A percentile compares a stretch with the other conserved stretches of the same genome.
Conservation (phyloP, 2,888 invertebrate genomes). For the Creontiades dilutus region DNA sequence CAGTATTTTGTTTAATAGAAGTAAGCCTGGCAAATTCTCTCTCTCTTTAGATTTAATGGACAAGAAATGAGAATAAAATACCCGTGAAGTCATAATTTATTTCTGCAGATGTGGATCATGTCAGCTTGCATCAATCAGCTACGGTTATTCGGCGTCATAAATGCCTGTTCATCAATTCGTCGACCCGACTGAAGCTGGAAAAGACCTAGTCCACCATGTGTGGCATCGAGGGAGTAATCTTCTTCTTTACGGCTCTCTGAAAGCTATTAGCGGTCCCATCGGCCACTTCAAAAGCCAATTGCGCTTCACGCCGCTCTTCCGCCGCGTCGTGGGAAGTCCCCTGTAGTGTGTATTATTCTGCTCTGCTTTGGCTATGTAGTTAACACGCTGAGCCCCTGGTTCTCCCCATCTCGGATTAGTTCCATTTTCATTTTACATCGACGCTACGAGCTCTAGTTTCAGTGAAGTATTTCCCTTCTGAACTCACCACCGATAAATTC, state of each 20-base stretch:
- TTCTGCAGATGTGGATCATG: background rate
- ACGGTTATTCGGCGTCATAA: background rate
- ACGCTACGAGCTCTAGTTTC: background rate
- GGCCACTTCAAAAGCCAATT: constrained; percentile 61
- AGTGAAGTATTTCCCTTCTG: background rate
- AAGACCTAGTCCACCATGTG: constrained; percentile 33
- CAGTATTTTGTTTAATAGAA: too few relatives aligned
- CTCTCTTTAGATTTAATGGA: too few relatives aligned
- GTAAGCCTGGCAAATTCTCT: too few relatives aligned
- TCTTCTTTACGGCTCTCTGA: constrained; percentile 53
- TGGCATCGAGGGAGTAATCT: constrained; percentile 30
- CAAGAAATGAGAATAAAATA: too few relatives aligned
- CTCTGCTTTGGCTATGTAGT: background rate
- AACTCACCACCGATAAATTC: background rate
- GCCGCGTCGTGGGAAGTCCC: constrained; percentile 51
- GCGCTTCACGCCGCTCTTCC: constrained; percentile 34
- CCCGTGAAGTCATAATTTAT: background rate
- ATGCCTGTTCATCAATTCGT: constrained; percentile 38
- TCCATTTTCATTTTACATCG: background rate
- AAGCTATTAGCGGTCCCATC: constrained; percentile 56
- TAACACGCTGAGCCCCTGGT: background rate
- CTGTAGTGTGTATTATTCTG: constrained; percentile 8
- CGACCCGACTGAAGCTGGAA: constrained; percentile 36
- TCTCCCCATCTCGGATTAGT: background rate
- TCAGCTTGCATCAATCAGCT: background rate